Evolutionary conservation across 2,113 vertebrate genomes (phyloP).

Genomic region (Dasyprocta punctata): DNA sequence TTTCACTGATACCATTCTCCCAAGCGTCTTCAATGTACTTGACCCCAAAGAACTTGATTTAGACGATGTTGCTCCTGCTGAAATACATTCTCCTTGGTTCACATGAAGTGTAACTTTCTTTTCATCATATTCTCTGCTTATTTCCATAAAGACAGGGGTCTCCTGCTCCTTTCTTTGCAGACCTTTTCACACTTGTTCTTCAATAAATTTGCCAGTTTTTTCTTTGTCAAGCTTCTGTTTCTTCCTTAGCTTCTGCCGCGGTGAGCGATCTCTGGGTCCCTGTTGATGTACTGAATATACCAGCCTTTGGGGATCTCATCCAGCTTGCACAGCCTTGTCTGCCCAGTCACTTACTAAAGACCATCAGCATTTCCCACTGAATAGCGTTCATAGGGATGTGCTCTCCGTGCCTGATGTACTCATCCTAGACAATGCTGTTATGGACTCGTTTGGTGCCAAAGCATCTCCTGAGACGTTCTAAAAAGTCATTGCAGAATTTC

Average conservation of each 20-base stretch:
- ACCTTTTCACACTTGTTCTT: constrained; percentile 95
- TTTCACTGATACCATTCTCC: constrained; percentile 85
- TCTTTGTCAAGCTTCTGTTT: constrained; percentile 98
- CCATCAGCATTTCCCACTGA: constrained; percentile 97
- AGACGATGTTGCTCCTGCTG: no score
- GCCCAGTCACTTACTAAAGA: constrained; percentile 98
- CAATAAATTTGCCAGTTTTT: constrained; percentile 94
- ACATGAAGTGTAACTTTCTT: constrained; percentile 87
- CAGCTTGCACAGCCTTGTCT: constrained; percentile 95
- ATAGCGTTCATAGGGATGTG: constrained; percentile 99
- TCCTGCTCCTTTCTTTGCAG: constrained; percentile 87
- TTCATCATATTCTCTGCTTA: constrained; percentile 95
- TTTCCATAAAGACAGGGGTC: constrained; percentile 92
- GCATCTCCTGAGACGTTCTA: constrained; percentile 94
- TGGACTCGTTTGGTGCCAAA: constrained; percentile 98
- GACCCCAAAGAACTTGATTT: constrained; percentile 83
- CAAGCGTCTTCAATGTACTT: constrained; percentile 87
- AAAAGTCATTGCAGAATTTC: constrained; percentile 96
- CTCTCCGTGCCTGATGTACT: constrained; percentile 91
- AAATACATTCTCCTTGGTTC: no score
- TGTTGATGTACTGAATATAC: constrained; percentile 97
- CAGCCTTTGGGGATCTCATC: constrained; percentile 99
- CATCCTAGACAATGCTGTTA: constrained; percentile 98
- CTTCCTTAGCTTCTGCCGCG: constrained; percentile 94
- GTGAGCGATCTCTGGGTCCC: constrained; percentile 96